These are phyloP conservation scores for Gastrophryne carolinensis DNA, from an alignment of 2,797 vertebrate species.

Conservation along the genomic window DNA sequence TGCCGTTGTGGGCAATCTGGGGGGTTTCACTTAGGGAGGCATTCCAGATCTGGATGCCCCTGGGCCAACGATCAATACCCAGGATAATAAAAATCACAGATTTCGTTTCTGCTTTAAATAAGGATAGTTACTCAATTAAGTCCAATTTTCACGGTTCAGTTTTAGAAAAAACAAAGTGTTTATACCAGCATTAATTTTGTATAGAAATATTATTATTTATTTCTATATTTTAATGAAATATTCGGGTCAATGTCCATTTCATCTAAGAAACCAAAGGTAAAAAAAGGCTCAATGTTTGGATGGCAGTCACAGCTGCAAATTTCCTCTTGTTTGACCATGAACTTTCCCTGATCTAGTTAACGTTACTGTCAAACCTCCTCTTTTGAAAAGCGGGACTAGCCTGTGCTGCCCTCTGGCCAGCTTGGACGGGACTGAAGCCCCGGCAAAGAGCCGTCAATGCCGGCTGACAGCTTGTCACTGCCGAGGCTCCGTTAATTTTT, in stretches of 20 bases:
- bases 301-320: constrained; percentile 62
- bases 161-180: too few relatives aligned
- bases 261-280: constrained; percentile 8
- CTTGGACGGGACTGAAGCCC: constrained; percentile 74
- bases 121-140: too few relatives aligned
- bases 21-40: too few relatives aligned
- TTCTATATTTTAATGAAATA: too few relatives aligned
- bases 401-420: constrained; percentile 80
- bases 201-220: too few relatives aligned
- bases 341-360: constrained; percentile 83
- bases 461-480: constrained; percentile 79
- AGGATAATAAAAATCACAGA: too few relatives aligned
- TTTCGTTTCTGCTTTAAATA: too few relatives aligned
- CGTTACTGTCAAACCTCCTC: constrained; percentile 81
- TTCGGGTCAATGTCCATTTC: background rate
- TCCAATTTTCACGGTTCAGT: too few relatives aligned
- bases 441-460: constrained; percentile 76
- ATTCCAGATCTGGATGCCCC: too few relatives aligned
- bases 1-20: too few relatives aligned
- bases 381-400: constrained; percentile 80
- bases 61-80: too few relatives aligned
- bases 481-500: constrained; percentile 79
- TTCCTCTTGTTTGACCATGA: constrained; percentile 80
- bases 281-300: constrained; percentile 21
- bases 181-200: too few relatives aligned